A percentile compares a stretch with the other conserved stretches of the same genome.
Conservation (phyloP, 2,888 invertebrate species). For the Leptinotarsa peninsularis region DNA sequence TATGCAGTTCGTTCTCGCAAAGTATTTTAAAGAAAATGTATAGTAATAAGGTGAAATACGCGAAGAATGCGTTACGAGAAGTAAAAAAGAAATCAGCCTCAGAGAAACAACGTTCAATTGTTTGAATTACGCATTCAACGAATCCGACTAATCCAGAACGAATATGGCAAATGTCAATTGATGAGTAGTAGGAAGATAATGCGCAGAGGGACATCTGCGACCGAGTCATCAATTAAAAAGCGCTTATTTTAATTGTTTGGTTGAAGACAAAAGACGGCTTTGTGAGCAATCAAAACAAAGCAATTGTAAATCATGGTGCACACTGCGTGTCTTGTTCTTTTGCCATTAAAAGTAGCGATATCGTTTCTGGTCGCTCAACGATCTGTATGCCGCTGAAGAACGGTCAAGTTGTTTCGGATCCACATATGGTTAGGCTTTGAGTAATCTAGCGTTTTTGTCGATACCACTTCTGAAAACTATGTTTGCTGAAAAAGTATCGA, state of each 20-base stretch:
- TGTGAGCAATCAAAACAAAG: conserved; percentile 40
- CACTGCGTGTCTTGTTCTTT: conserved; percentile 28
- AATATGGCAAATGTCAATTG: conserved; percentile 33
- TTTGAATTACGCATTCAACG: conserved; percentile 24
- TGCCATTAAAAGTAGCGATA: conserved; percentile 20
- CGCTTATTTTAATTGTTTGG: conserved; percentile 35
- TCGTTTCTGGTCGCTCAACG: conserved; percentile 28
- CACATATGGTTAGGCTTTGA: conserved; percentile 36
- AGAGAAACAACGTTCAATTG: conserved; percentile 17
- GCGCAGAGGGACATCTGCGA: conserved; percentile 31
- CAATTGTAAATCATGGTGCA: conserved; percentile 35
- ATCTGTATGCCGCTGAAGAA: conserved; percentile 28
- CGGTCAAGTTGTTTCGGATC: conserved; percentile 29
- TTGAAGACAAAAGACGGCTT: conserved; percentile 38
- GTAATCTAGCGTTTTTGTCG: conserved; percentile 30
- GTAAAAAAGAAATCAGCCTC: background rate
- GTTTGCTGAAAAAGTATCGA: conserved; percentile 22
- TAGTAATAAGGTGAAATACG: background rate
- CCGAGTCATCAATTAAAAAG: conserved; percentile 39
- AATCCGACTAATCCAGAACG: conserved; percentile 24
- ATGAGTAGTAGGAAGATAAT: conserved; percentile 27
- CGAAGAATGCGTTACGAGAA: background rate
- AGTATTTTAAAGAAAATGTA: background rate
- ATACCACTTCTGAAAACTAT: conserved; percentile 29
- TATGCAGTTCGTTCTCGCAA: background rate